Percentiles rank a stretch among this genome's conserved stretches.
Conservation (phyloP, 2,888 invertebrate species). For the Thecocarcelia acutangulata region DNA sequence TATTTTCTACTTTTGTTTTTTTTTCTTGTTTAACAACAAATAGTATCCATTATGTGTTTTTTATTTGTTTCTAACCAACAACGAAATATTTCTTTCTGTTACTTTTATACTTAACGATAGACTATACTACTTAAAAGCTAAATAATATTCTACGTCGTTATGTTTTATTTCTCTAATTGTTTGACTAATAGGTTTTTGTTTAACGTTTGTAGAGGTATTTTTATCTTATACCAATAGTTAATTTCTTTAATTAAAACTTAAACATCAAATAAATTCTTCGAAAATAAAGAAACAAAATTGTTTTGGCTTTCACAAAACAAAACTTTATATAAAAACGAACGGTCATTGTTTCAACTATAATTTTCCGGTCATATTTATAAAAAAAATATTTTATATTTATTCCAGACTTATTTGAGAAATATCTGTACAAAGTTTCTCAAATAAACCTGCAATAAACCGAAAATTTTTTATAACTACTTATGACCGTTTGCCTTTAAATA, state of each 20-base stretch:
- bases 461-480: no score
- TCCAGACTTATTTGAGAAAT: no score
- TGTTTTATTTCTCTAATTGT: constrained; percentile 5
- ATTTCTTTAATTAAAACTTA: constrained; percentile 62
- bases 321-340: no score
- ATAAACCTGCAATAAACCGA: no score
- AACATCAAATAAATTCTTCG: constrained; percentile 62
- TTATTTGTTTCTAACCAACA: no score
- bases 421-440: no score
- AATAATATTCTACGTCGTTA: constrained; percentile 40
- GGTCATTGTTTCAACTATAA: background rate
- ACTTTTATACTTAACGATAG: constrained; percentile 56
- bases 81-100: no score
- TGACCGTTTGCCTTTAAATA: no score
- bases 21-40: background rate
- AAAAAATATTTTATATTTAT: no score
- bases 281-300: constrained; percentile 63
- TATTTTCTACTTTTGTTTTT: constrained; percentile 35
- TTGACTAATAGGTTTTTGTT: constrained; percentile 58
- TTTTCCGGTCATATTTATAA: no score
- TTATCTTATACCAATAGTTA: constrained; percentile 27
- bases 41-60: no score
- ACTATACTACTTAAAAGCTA: constrained; percentile 46
- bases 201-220: constrained; percentile 12
- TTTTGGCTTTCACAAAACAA: constrained; percentile 18